Percentiles rank a stretch among this genome's conserved stretches.
These are phyloP conservation scores for Mythimna lalbum DNA, from an alignment of 2,888 invertebrate genomes.

Conservation along the genomic window DNA sequence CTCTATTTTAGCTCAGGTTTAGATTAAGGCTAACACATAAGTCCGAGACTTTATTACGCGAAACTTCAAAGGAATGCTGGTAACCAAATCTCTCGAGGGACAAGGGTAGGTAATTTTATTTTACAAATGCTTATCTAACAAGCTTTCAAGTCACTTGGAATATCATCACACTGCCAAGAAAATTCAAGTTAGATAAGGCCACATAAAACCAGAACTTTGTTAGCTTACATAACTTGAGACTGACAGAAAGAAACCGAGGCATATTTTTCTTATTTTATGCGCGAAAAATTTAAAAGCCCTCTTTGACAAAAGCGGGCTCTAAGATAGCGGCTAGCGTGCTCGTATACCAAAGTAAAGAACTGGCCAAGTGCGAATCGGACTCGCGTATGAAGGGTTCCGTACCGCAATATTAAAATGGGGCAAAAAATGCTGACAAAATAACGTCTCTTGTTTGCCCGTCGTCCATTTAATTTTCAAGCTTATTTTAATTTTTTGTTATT, in stretches of 20 bases:
- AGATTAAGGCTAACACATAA: constrained; percentile 51
- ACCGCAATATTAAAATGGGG: too few species aligned
- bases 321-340: constrained; percentile 38
- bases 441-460: too few species aligned
- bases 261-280: constrained; percentile 51
- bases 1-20: constrained; percentile 48
- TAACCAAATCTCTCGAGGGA: constrained; percentile 51
- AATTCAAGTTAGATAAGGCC: constrained; percentile 61
- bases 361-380: too few species aligned
- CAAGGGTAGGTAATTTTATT: constrained; percentile 56
- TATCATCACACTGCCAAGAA: constrained; percentile 58
- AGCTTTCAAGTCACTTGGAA: constrained; percentile 54
- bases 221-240: constrained; percentile 50
- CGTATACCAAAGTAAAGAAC: constrained; percentile 34
- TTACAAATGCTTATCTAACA: constrained; percentile 61
- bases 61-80: constrained; percentile 50
- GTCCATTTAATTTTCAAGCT: too few species aligned
- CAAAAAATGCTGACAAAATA: too few species aligned
- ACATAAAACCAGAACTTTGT: constrained; percentile 59
- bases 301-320: constrained; percentile 44
- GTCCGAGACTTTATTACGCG: constrained; percentile 46
- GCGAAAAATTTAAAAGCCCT: constrained; percentile 47
- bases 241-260: constrained; percentile 46
- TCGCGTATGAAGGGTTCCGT: too few species aligned
- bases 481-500: too few species aligned